phyloP scores from a whole-genome alignment of 2,797 vertebrate species.

The Lerista edwardsae region DNA sequence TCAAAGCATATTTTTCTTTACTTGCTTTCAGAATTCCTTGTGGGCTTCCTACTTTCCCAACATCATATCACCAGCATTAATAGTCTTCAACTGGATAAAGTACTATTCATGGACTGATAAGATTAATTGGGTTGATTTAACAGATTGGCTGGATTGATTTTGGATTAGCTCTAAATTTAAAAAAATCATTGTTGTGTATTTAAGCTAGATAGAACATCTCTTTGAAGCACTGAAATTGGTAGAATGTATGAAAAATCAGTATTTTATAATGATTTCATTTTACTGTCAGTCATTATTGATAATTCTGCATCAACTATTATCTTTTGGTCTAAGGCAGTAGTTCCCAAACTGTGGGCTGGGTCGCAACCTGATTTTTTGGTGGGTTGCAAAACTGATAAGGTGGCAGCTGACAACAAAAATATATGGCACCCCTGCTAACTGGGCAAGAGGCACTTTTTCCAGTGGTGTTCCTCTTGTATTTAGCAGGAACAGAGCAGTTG shows the following conservation, averaged over 20 bases:
- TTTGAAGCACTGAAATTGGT: neutral
- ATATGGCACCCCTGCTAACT: too few species aligned
- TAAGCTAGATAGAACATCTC: too few species aligned
- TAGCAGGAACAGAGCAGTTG: too few species aligned
- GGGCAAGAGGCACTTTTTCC: too few species aligned
- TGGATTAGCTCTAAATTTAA: neutral
- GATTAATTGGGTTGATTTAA: slow-evolving; percentile 19
- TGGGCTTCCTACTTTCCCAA: slow-evolving; percentile 51
- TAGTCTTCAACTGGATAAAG: slow-evolving; percentile 60
- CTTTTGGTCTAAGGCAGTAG: neutral
- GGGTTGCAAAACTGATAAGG: too few species aligned
- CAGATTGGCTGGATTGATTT: neutral
- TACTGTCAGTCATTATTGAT: neutral
- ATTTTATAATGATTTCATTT: neutral
- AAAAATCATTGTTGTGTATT: neutral
- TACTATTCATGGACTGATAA: slow-evolving; percentile 7
- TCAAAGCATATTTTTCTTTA: slow-evolving; percentile 60
- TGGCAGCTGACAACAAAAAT: too few species aligned
- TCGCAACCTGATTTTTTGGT: too few species aligned
- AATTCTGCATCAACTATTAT: neutral
- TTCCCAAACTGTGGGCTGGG: too few species aligned
- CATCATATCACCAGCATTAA: slow-evolving; percentile 42
- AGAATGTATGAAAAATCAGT: neutral
- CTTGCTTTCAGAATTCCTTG: slow-evolving; percentile 52
- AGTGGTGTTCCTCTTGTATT: too few species aligned